Evolutionary conservation across 2,113 vertebrate genomes (phyloP), one percentile per base, ranked within the genome.

Genomic region (Gymnogyps californianus): DNA sequence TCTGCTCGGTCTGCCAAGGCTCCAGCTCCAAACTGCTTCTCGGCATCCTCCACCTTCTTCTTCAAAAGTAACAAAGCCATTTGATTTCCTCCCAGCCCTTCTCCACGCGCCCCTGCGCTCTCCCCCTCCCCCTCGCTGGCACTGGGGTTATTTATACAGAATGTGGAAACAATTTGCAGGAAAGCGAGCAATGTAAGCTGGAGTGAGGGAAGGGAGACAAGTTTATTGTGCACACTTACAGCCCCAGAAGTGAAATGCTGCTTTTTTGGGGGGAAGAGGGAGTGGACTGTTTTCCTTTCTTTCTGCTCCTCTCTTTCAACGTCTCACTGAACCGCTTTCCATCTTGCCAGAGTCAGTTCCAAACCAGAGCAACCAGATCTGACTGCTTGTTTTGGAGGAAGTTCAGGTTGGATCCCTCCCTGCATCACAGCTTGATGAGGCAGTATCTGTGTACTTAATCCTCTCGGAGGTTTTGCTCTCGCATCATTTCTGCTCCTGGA

Each of bases 141-240:
- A 95, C 89, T 66, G 70, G 79, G 61, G 71, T 89, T 97, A 96
- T 96, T 97, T 93, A 89, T 89, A 92, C 83, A 95, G 97, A 97
- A 96, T 92, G 85, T 95, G 96, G 96, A 96, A 96, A 93, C 94
- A 90, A 93, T 97, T 96, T 98, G 95, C 58, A 96, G 91, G 84
- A 70, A 90, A 90, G 94, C 32, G 93, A 95, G 92, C 83, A 87
- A 76, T 83, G 54, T 90, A 79, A 90, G 29, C 57, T 46, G 20
- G 89, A 94, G 82, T 28, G 57, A 93, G 47, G 52, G 65, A 78
- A 95, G 75, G 78, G 85, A 96, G 96, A 47, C 49, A 8, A 88
- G 79, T 58, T 91, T 16, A 51, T 42, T 70, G 94, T 13, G 71
- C 29, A 0, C 2, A 1, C 88, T 47, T 46, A 52, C 38, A 71